Base-by-base conservation (phyloP, 2,113 vertebrate genomes). In the Leucosticte australis region DNA sequence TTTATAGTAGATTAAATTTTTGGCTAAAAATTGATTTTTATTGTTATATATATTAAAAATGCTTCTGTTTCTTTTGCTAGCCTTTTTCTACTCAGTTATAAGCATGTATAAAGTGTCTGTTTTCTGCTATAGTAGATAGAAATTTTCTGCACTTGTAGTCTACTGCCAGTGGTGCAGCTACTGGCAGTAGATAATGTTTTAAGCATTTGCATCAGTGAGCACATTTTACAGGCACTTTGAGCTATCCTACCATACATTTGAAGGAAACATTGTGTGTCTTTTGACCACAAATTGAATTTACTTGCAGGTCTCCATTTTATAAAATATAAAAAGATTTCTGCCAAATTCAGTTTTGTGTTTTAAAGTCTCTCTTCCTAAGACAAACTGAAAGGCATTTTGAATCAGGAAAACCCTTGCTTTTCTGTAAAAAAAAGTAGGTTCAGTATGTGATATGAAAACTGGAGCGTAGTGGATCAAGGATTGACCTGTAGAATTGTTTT, bases 71-170 rank as follows among this genome's bases (percentile, higher is more conserved):
- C 89, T 78, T 93, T 81, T 94, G 20, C 26, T 81, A 60, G 63
- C 42, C 57, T 90, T 87, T 96, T 95, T 96, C 78, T 87, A 83
- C 74, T 27, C 88, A 57, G 49, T 95, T 60, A 46, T 89, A 71
- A 47, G 47, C n/a, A 50, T 76, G 83, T 75, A 93, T 90, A 90
- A 95, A 94, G 85, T 90, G 76, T 94, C 95, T 52, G 74, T 97
- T 97, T 98, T 97, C 96, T 97, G 93, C 97, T 96, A 47, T 87
- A 93, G 65, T 86, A 94, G 94, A 83, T 44, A 83, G 89, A 96
- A 64, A 90, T 97, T 90, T 97, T 94, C 89, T 93, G 94, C 93
- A 33, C 83, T 97, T 96, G 74, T 93, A 84, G 91, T 95, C 92
- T 83, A 86, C 80, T 94, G 90, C 92, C 96, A 76, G 78, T 95